Percentiles rank a stretch among this genome's conserved stretches.
phyloP scores from a whole-genome alignment of 2,113 vertebrate genomes.

The Peromyscus californicus region DNA sequence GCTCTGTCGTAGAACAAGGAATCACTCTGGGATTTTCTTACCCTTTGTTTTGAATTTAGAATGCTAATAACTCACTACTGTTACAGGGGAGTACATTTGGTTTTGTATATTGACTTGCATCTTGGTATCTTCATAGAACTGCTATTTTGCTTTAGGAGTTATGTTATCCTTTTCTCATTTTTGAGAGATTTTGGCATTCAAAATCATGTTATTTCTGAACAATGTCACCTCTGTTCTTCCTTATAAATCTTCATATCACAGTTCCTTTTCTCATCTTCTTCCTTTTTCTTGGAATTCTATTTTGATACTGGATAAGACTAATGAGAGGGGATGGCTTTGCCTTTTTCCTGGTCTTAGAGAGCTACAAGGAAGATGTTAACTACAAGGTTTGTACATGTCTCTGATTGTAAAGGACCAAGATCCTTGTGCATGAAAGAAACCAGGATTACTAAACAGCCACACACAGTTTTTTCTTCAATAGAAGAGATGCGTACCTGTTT shows the following conservation, averaged over 20 bases:
- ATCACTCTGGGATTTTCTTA: neutral
- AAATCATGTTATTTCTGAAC: no score
- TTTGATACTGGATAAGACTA: neutral
- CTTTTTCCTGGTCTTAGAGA: neutral
- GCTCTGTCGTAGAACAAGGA: neutral
- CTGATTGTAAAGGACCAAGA: neutral
- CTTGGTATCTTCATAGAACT: neutral
- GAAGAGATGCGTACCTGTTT: neutral
- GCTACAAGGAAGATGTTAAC: no score
- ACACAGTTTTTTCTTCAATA: neutral
- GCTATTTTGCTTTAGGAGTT: neutral
- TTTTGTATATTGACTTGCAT: neutral
- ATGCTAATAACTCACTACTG: neutral
- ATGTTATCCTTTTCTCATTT: no score
- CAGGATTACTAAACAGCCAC: neutral
- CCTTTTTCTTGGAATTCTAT: neutral
- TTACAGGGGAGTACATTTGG: neutral
- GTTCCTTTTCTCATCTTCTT: neutral
- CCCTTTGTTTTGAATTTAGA: neutral
- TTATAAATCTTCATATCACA: neutral
- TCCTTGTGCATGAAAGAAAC: neutral
- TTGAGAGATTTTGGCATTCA: neutral
- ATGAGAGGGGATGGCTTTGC: neutral
- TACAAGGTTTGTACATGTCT: neutral
- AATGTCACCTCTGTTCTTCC: neutral